Evolutionary conservation across 2,888 invertebrate species (phyloP), one percentile per base, ranked within the genome.

Genomic region (Dolichopus griseipennis): DNA sequence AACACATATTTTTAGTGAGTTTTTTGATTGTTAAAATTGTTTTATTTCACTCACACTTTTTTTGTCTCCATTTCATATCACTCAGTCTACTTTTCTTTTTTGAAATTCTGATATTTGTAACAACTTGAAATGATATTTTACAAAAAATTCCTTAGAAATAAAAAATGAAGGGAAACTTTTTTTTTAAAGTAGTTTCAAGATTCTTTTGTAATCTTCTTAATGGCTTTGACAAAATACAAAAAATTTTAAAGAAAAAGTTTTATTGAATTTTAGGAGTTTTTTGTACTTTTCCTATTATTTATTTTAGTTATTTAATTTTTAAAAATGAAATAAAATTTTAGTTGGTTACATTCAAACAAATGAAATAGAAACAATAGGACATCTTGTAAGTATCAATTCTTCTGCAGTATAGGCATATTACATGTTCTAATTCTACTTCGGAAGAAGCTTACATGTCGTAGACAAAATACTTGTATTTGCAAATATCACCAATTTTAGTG

Each of bases 121-220:
- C 52, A 52, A 15, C 52, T 52, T 12, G 18, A 52, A 52, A 52
- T 52, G 52, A 52, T 52, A 52, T 52, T 52, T 52, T 52, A 18
- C 18, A 18, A 18, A 15, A n/a, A n/a, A 52, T 18, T 18, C 9
- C 27, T 27, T 27, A 12, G 18, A 52, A 52, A 52, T 52, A 52
- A n/a, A 52, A 43, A 18, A 52, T 15, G 18, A 52, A n/a, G n/a
- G n/a, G n/a, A n/a, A n/a, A n/a, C n/a, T n/a, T n/a, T n/a, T 18
- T 52, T 52, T 52, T 52, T 12, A 52, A 52, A 52, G 18, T 52
- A 52, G 18, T 52, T 52, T 52, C 18, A 52, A 52, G 15, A 18
- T 52, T 52, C 52, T 52, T n/a, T 52, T 52, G 52, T 52, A 52
- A 52, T 52, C 52, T 52, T 52, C 52, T 52, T 52, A 52, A 52